Base-by-base conservation (phyloP, 2,888 invertebrate genomes). In the Bombylius major region DNA sequence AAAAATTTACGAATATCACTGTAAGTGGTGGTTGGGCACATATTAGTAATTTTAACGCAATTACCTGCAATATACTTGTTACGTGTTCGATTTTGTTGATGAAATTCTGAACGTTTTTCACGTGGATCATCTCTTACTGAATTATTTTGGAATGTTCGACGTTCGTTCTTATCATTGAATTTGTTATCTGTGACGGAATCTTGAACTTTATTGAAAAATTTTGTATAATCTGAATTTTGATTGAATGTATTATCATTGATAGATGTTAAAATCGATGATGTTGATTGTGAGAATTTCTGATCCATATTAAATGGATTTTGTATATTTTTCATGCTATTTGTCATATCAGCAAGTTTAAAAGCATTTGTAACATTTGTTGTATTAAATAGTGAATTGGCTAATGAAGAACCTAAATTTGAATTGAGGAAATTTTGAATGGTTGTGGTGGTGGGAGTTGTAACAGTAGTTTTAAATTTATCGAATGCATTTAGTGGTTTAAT, bases 1-100 rank as follows among this genome's bases (percentile, higher is more conserved):
- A 95, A 94, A 66, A 93, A 87, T 54, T 86, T 82, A 12, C 91
- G 78, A 0, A 95, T 77, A 66, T 93, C 93, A 46, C 84, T 82
- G 69, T 89, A 90, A 49, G 82, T 84, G 3, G 87, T 85, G 64
- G 79, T 83, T 23, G 82, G 78, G 5, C 89, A 86, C 68, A 94
- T 79, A 62, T 86, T 84, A 34, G 80, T 78, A 6, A 90, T 77
- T 64, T 87, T 85, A 4, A 93, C 80, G 67, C 89, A 87, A 59
- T 64, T 69, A 56, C 58, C 63, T 60, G 36, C 69, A 45, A 53
- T 44, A 23, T 23, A 23, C 23, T 23, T 23, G 14, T 23, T 23
- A 23, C 23, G 23, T 23, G 23, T 14, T 14, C 5, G 9, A 23
- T 47, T 9, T 31, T 13, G 46, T 13, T 52, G 42, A 8, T 11